Evolutionary conservation across 2,797 vertebrate species (phyloP).

Genomic region (Neostethus bicornis): DNA sequence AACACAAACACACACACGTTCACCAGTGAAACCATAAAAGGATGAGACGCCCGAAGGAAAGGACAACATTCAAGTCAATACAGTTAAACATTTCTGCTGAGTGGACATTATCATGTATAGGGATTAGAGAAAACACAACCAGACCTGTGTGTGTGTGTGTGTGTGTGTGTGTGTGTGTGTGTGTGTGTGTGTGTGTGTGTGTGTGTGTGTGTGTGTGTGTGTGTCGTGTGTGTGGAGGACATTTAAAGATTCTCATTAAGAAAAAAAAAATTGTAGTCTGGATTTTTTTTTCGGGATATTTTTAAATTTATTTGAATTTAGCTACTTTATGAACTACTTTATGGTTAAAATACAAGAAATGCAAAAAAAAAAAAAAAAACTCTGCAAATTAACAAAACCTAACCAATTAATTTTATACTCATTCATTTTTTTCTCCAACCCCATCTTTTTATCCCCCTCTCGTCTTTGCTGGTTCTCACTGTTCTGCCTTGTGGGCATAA

Average conservation of each 20-base stretch:
- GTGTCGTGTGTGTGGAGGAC: not conserved
- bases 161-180: not conserved
- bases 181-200: not conserved
- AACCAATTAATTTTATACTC: constrained; percentile 89
- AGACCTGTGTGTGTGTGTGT: constrained; percentile 1
- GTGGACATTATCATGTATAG: constrained; percentile 50
- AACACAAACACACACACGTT: constrained; percentile 3
- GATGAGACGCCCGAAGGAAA: constrained; percentile 53
- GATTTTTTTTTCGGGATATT: not conserved
- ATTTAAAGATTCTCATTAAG: not conserved
- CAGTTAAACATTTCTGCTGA: constrained; percentile 63
- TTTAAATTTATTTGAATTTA: too few relatives aligned
- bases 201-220: not conserved
- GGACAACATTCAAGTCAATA: constrained; percentile 60
- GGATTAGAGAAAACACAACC: constrained; percentile 67
- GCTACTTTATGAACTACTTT: too few relatives aligned
- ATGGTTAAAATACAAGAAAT: too few relatives aligned
- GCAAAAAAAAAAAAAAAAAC: too few relatives aligned
- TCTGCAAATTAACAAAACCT: constrained; percentile 73
- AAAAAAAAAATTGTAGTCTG: not conserved
- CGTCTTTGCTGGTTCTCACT: constrained; percentile 69
- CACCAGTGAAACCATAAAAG: constrained; percentile 27
- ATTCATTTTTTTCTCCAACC: constrained; percentile 64
- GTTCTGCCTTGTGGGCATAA: constrained; percentile 88
- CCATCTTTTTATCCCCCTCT: constrained; percentile 48